Evolutionary conservation across 2,797 vertebrate genomes (phyloP).

Genomic region (Harpia harpyja): DNA sequence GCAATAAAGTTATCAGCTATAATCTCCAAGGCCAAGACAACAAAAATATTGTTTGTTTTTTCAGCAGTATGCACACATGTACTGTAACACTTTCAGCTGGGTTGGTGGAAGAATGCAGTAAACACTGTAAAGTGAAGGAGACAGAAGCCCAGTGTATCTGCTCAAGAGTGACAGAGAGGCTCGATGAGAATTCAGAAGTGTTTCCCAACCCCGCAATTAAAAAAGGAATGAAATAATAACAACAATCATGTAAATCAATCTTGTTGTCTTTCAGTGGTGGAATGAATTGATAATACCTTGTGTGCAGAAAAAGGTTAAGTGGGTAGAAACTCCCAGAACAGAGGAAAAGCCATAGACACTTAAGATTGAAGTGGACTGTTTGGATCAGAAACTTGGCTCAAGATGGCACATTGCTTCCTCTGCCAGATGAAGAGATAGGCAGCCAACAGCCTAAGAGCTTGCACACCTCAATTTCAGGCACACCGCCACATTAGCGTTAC

Average conservation of each 20-base stretch:
- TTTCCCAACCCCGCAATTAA: background rate
- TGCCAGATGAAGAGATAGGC: background rate
- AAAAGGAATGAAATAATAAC: background rate
- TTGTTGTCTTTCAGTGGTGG: no score
- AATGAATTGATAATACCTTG: background rate
- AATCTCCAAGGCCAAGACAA: background rate
- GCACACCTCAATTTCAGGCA: accelerated
- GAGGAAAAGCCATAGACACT: background rate
- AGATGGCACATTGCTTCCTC: accelerated
- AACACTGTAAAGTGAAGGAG: background rate
- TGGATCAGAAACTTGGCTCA: background rate
- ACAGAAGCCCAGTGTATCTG: background rate
- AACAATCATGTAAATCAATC: no score
- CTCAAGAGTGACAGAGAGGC: background rate
- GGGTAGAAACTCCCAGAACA: background rate
- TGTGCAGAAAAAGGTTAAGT: no score
- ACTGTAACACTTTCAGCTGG: no score
- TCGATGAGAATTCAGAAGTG: background rate
- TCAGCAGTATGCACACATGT: accelerated
- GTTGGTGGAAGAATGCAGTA: background rate
- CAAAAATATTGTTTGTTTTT: background rate
- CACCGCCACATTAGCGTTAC: accelerated
- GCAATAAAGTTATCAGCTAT: background rate
- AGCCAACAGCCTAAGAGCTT: background rate
- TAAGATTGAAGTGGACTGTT: accelerated